A percentile compares a stretch with the other conserved stretches of the same genome.
phyloP scores from a whole-genome alignment of 37 sponge, comb jelly and placozoan species.

The Halisarca cf. caerulea region DNA sequence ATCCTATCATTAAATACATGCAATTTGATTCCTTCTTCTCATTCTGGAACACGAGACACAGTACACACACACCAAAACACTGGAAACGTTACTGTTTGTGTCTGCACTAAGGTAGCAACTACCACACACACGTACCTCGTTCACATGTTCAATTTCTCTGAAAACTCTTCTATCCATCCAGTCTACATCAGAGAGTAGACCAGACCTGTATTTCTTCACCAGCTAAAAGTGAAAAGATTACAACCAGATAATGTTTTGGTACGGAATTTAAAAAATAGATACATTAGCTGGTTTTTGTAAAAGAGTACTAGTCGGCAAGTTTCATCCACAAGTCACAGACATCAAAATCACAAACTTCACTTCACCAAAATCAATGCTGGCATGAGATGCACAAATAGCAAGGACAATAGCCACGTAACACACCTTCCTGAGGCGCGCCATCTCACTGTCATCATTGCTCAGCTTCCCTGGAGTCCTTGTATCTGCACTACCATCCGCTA shows the following conservation, averaged over 20 bases:
- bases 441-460: conserved; percentile 53
- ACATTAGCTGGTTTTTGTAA: too few species aligned
- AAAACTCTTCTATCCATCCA: conserved; percentile 96
- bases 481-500: conserved; percentile 51
- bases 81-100: too few species aligned
- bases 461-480: conserved; percentile 65
- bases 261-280: too few species aligned
- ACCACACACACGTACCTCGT: conserved; percentile 74
- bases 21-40: conserved; percentile 78
- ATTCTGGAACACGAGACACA: not conserved
- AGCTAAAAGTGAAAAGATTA: conserved; percentile 39
- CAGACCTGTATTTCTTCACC: conserved; percentile 84
- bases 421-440: conserved; percentile 63
- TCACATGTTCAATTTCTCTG: conserved; percentile 91
- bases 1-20: conserved; percentile 85
- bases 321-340: too few species aligned
- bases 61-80: too few species aligned
- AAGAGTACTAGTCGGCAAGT: too few species aligned
- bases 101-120: too few species aligned
- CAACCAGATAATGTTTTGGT: too few species aligned
- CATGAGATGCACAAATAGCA: too few species aligned
- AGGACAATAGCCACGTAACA: too few species aligned
- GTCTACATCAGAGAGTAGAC: conserved; percentile 89
- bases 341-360: too few species aligned
- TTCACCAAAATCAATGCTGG: too few species aligned